phyloP scores from a whole-genome alignment of 1,140 invertebrate genomes.

The Danaus plexippus region DNA sequence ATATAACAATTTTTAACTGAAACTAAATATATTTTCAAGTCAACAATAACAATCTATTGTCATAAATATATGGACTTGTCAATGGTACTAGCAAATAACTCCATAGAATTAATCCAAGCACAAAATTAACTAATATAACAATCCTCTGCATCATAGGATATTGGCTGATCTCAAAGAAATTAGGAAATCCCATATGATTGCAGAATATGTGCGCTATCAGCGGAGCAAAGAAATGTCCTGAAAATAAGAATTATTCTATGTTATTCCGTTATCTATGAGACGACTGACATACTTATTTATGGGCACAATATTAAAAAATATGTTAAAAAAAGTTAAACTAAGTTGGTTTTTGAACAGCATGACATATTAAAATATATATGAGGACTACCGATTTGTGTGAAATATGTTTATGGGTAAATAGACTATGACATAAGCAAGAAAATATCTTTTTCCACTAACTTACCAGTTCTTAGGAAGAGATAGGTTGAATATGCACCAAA shows the following conservation, averaged over 20 bases:
- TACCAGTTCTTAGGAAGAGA: constrained; percentile 84
- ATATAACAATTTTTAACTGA: too few relatives aligned
- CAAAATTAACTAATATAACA: constrained; percentile 77
- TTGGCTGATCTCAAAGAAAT: constrained; percentile 83
- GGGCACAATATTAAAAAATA: not conserved
- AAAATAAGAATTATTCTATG: constrained; percentile 24
- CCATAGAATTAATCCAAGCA: constrained; percentile 85
- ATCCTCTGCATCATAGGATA: constrained; percentile 78
- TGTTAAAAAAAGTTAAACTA: constrained; percentile 1
- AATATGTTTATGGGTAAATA: too few relatives aligned
- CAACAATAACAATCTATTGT: constrained; percentile 75
- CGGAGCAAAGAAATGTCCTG: constrained; percentile 91
- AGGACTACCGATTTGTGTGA: too few relatives aligned
- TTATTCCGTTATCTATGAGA: not conserved
- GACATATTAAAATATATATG: too few relatives aligned
- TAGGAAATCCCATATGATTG: constrained; percentile 96
- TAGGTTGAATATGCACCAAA: constrained; percentile 96
- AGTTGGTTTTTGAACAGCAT: too few relatives aligned
- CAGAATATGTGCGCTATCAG: constrained; percentile 93
- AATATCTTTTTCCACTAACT: constrained; percentile 8
- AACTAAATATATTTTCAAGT: constrained; percentile 24
- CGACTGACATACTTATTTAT: not conserved
- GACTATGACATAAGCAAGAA: too few relatives aligned
- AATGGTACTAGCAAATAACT: constrained; percentile 82
- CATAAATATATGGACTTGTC: constrained; percentile 84